Percentiles rank a stretch among this genome's conserved stretches.
Evolutionary conservation across 2,797 vertebrate genomes (phyloP).

Genomic region (Sebastes umbrosus): DNA sequence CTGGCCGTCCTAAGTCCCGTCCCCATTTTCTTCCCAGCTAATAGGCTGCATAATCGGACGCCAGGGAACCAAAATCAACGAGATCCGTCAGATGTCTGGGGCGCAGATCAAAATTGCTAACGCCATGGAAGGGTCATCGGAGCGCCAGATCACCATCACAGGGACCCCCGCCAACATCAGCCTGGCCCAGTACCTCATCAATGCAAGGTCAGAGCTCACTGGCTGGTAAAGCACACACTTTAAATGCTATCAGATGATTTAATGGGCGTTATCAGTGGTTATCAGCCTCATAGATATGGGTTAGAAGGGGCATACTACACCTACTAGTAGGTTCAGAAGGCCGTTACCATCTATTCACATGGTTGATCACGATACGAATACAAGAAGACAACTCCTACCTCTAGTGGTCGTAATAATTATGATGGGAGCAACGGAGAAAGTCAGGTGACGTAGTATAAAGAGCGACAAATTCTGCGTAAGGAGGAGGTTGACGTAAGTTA

Average conservation of each 20-base stretch:
- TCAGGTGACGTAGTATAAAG: too few relatives aligned
- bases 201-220: constrained; percentile 86
- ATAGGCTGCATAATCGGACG: constrained; percentile 99
- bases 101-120: constrained; percentile 99
- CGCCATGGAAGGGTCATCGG: constrained; percentile 94
- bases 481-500: too few relatives aligned
- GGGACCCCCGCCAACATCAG: constrained; percentile 97
- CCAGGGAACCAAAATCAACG: constrained; percentile 99
- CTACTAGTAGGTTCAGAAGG: not conserved
- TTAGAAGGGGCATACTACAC: not conserved
- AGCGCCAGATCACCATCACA: constrained; percentile 97
- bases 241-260: too few relatives aligned
- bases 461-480: too few relatives aligned
- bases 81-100: constrained; percentile 98
- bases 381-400: too few relatives aligned
- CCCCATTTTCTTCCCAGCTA: constrained; percentile 88
- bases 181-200: constrained; percentile 98
- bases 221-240: too few relatives aligned
- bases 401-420: too few relatives aligned
- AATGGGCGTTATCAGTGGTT: too few relatives aligned
- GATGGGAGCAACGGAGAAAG: too few relatives aligned
- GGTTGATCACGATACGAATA: too few relatives aligned
- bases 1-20: constrained; percentile 62
- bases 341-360: too few relatives aligned
- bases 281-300: not conserved